Conservation (phyloP, 2,888 invertebrate genomes). For the Ophion costatus region DNA sequence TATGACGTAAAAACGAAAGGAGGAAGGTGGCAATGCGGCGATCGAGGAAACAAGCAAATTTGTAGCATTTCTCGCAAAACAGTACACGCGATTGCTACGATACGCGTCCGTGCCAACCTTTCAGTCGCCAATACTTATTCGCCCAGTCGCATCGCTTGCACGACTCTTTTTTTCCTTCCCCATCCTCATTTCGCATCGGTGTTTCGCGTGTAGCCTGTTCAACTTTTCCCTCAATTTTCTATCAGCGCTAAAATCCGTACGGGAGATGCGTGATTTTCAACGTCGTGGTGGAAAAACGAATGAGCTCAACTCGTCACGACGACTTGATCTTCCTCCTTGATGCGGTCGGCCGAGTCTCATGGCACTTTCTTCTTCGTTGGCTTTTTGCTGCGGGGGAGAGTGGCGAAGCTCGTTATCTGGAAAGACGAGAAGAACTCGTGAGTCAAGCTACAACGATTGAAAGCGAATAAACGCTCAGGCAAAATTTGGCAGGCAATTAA, state of each 20-base stretch:
- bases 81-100: not conserved
- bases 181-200: not conserved
- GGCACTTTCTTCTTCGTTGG: slow-evolving; percentile 88
- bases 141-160: not conserved
- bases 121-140: not conserved
- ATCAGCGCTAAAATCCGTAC: slow-evolving; percentile 14
- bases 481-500: slow-evolving; percentile 35
- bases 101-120: not conserved
- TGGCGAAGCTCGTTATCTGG: slow-evolving; percentile 89
- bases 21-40: not conserved
- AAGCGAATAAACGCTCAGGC: slow-evolving; percentile 23
- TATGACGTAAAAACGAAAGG: not conserved
- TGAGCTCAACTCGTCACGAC: slow-evolving; percentile 59
- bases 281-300: slow-evolving; percentile 26
- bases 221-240: not conserved
- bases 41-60: not conserved
- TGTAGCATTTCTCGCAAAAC: not conserved
- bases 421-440: slow-evolving; percentile 80
- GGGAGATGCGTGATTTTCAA: slow-evolving; percentile 19
- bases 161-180: not conserved
- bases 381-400: slow-evolving; percentile 90
- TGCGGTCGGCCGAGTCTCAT: slow-evolving; percentile 79
- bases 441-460: not conserved
- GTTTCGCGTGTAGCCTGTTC: not conserved
- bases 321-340: slow-evolving; percentile 77